Base-by-base conservation (phyloP, 2,113 vertebrate species). In the Marmota monax region DNA sequence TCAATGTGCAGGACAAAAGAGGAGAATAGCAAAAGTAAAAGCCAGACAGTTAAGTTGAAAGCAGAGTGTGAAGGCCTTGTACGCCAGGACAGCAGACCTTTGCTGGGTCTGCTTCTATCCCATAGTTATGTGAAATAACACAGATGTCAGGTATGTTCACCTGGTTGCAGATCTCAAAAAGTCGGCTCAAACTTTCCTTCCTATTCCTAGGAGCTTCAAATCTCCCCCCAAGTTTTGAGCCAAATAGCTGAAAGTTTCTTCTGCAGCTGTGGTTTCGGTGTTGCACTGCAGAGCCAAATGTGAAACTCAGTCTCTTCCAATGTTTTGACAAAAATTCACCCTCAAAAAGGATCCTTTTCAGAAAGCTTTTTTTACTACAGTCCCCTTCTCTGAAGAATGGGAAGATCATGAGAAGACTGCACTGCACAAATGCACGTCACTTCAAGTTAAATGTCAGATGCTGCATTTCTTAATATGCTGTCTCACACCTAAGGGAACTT, bases 71-170 rank as follows among this genome's bases (percentile, higher is more conserved):
- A 56, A 73, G 48, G 69, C 37, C 32, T n/a, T 22, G 1, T 9
- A 22, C 7, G 14, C 67, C 1, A 18, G 32, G 67, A 29, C 17
- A n/a, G 67, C 5, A 20, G 65, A 39, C 37, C 61, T 70, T 83
- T 74, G 76, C 63, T 84, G 73, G 39, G 83, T 84, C 90, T 93
- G 42, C 2, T 79, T 84, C 92, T 34, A 74, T 61, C 83, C 87
- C 25, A 12, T 53, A 93, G 58, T 84, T 95, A 74, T 1, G 12
- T 77, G 16, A 25, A 61, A 8, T 34, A 58, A 63, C 7, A 37
- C 8, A 63, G 42, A 69, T 67, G 77, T 25, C 27, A 89, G 4
- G 14, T 8, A 42, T 42, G 20, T 22, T 85, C 53, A 84, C 53
- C 90, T 73, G 45, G 69, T 51, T 58, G 74, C 86, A 39, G 70